Evolutionary conservation across 2,888 invertebrate species (phyloP), one percentile per base, ranked within the genome.

Genomic region (Chesias legatella): DNA sequence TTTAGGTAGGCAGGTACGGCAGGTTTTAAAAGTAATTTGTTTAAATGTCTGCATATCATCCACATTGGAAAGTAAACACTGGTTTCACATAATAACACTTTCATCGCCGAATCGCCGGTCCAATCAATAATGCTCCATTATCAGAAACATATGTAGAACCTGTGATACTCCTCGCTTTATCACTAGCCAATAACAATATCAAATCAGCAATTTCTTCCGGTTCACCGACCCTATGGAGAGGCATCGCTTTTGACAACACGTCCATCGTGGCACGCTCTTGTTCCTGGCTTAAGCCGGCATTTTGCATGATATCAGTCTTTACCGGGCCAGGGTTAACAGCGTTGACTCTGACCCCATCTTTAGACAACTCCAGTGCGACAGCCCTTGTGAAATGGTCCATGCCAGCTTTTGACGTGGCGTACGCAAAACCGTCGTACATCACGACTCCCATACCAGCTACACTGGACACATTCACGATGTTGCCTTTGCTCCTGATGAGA

Each of bases 371-470:
- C 34, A 94, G 69, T n/a, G 94, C 94, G n/a, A 90, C 72, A 62
- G 92, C 92, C 53, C 90, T 79, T 1, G 94, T 94, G 49, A 94
- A 89, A 60, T 94, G 94, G 73, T 94, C 94, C 8, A 94, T 59
- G 4, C 93, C 93, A 11, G 92, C 81, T 74, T 94, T 94, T 23
- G 92, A 92, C 89, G 93, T 91, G 44, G 82, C 81, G 65, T 94
- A 94, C 1, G 51, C 40, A 11, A 42, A 44, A n/a, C 29, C n/a
- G 1, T 21, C 20, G 3, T 44, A 32, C 1, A 35, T 3, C 7
- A 43, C n/a, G 5, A 33, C 23, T 70, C 41, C 39, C 4, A 33
- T 9, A 1, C 43, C 20, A 1, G 26, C 43, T 7, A 52, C 32
- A 37, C 57, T 57, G 8, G 57, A 57, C 24, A 53, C 45, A 24